phyloP scores from a whole-genome alignment of 1,140 invertebrate species.

The Oppia nitens region DNA sequence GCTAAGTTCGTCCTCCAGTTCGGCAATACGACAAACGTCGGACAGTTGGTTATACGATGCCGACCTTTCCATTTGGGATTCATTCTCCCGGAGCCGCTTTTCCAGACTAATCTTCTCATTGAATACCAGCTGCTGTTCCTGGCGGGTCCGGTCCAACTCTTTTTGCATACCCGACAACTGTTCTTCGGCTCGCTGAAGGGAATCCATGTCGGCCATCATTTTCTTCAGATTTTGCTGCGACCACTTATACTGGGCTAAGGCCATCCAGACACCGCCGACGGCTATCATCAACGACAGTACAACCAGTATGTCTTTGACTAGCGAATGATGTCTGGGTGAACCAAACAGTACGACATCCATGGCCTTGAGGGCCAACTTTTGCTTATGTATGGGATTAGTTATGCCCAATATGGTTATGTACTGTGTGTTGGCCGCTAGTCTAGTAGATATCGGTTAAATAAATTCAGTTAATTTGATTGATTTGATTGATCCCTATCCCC shows the following conservation, averaged over 20 bases:
- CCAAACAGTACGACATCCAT: conserved; percentile 95
- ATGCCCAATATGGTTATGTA: conserved; percentile 52
- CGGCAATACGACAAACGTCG: conserved; percentile 3
- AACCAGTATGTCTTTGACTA: conserved; percentile 71
- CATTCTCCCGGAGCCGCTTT: conserved; percentile 48
- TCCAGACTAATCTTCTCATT: conserved; percentile 66
- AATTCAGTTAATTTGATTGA: background rate
- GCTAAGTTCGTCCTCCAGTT: conserved; percentile 19
- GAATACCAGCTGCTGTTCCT: conserved; percentile 51
- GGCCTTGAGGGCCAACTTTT: conserved; percentile 86
- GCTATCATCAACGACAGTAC: conserved; percentile 61
- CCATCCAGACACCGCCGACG: conserved; percentile 73
- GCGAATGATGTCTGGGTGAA: conserved; percentile 78
- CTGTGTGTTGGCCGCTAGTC: conserved; percentile 8
- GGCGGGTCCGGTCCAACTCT: conserved; percentile 37
- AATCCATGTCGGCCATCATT: conserved; percentile 85
- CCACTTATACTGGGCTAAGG: conserved; percentile 66
- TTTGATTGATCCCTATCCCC: too few relatives aligned
- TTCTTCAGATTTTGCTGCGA: conserved; percentile 63
- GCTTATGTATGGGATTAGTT: conserved; percentile 88
- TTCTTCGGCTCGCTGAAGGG: conserved; percentile 68
- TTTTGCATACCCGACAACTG: conserved; percentile 60
- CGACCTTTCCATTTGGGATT: background rate
- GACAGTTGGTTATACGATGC: background rate
- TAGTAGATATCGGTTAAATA: background rate